Evolutionary conservation across 2,797 vertebrate genomes (phyloP).

Genomic region (Paratrypauchen microcephalus): DNA sequence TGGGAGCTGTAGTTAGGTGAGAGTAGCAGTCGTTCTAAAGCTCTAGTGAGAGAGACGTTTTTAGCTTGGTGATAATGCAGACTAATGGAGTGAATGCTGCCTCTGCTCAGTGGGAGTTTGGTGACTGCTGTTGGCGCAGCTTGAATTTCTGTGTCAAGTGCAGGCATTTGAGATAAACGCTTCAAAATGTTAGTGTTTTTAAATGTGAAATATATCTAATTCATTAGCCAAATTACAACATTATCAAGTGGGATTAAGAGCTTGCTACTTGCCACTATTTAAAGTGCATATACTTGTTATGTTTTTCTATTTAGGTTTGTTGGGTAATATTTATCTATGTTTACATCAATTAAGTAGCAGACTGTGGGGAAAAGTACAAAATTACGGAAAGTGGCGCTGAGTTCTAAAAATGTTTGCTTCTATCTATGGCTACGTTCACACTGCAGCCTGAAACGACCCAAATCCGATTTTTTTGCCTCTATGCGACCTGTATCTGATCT

Average conservation of each 20-base stretch:
- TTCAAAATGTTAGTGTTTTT: background rate
- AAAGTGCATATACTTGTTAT: background rate
- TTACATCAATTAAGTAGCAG: too few species aligned
- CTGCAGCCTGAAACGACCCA: too few species aligned
- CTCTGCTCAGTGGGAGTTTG: background rate
- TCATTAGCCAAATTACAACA: background rate
- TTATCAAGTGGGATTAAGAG: background rate
- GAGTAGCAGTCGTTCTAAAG: background rate
- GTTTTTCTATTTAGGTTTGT: too few species aligned
- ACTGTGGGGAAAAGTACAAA: too few species aligned
- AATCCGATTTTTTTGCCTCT: too few species aligned
- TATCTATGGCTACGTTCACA: too few species aligned
- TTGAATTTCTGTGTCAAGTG: background rate
- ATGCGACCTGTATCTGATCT: too few species aligned
- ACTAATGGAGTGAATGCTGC: slow-evolving; percentile 4
- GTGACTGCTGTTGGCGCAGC: background rate
- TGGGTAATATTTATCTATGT: too few species aligned
- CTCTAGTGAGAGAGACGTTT: background rate
- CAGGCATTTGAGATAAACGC: background rate
- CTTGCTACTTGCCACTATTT: background rate
- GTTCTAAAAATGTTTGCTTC: too few species aligned
- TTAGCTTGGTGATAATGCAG: background rate
- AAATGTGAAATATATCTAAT: background rate
- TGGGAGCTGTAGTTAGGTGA: background rate
- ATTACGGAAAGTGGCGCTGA: too few species aligned